These are phyloP conservation scores for Agrotis puta DNA, from an alignment of 2,888 invertebrate species.

Conservation along the genomic window DNA sequence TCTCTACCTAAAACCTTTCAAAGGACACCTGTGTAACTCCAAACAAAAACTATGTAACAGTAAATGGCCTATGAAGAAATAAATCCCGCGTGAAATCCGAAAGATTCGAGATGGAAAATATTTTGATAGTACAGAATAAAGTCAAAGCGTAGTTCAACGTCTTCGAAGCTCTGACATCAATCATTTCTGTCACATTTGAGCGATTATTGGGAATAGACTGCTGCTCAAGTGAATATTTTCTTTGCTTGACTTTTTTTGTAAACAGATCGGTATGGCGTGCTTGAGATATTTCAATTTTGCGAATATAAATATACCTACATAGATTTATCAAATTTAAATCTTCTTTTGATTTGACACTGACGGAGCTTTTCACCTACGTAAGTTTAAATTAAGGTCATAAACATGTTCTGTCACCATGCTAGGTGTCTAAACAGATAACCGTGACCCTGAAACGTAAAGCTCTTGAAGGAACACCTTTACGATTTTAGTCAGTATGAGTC, in stretches of 20 bases:
- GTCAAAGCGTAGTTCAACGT: constrained; percentile 31
- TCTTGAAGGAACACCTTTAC: no score
- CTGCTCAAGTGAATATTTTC: constrained; percentile 14
- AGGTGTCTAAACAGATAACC: no score
- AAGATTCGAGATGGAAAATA: constrained; percentile 40
- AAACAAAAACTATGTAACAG: constrained; percentile 31
- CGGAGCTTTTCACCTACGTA: no score
- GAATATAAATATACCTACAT: not conserved
- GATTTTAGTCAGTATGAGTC: no score
- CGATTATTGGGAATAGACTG: constrained; percentile 46
- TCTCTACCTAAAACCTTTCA: constrained; percentile 23
- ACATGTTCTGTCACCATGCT: no score
- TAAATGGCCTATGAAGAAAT: constrained; percentile 40
- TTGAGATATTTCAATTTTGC: not conserved
- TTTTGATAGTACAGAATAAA: constrained; percentile 37
- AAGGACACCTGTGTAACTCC: constrained; percentile 5
- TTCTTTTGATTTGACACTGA: not conserved
- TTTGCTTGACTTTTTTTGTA: not conserved
- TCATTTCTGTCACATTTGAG: constrained; percentile 51
- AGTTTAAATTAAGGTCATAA: no score
- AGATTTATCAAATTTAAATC: not conserved
- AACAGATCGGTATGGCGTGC: not conserved
- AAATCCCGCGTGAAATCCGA: constrained; percentile 37
- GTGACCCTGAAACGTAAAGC: no score
- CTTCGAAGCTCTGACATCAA: constrained; percentile 43